phyloP scores from a whole-genome alignment of 2,888 invertebrate species.

The Mellilla xanthometata region DNA sequence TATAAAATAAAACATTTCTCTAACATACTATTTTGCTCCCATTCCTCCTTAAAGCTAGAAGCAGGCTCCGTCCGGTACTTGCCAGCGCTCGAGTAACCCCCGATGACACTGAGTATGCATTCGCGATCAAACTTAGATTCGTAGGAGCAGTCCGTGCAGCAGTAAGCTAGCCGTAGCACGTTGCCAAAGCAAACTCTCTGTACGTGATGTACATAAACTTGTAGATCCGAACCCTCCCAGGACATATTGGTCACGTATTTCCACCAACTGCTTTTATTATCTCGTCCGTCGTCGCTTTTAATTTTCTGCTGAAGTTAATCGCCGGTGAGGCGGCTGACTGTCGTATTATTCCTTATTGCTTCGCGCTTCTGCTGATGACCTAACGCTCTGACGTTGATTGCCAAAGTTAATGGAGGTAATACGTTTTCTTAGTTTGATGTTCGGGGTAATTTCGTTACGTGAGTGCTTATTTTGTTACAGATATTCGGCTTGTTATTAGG shows the following conservation, averaged over 20 bases:
- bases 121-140: slow-evolving; percentile 60
- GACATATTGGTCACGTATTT: slow-evolving; percentile 78
- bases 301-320: slow-evolving; percentile 67
- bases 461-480: slow-evolving; percentile 11
- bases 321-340: slow-evolving; percentile 53
- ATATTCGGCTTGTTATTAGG: slow-evolving; percentile 1
- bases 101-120: slow-evolving; percentile 52
- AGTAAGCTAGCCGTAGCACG: slow-evolving; percentile 66
- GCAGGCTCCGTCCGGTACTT: neutral
- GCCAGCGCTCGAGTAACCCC: neutral
- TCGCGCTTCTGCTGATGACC: slow-evolving; percentile 44
- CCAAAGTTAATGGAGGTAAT: slow-evolving; percentile 22
- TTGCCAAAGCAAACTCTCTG: slow-evolving; percentile 71
- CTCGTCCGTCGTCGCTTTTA: slow-evolving; percentile 64
- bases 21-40: no score
- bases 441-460: slow-evolving; percentile 11
- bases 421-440: slow-evolving; percentile 19
- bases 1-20: no score
- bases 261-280: slow-evolving; percentile 69
- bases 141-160: slow-evolving; percentile 50
- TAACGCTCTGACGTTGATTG: slow-evolving; percentile 29
- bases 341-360: slow-evolving; percentile 55
- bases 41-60: no score
- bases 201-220: slow-evolving; percentile 71
- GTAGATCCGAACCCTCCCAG: slow-evolving; percentile 46